Evolutionary conservation across 2,113 vertebrate genomes (phyloP), one percentile per base, ranked within the genome.

Genomic region (Heterocephalus glaber): DNA sequence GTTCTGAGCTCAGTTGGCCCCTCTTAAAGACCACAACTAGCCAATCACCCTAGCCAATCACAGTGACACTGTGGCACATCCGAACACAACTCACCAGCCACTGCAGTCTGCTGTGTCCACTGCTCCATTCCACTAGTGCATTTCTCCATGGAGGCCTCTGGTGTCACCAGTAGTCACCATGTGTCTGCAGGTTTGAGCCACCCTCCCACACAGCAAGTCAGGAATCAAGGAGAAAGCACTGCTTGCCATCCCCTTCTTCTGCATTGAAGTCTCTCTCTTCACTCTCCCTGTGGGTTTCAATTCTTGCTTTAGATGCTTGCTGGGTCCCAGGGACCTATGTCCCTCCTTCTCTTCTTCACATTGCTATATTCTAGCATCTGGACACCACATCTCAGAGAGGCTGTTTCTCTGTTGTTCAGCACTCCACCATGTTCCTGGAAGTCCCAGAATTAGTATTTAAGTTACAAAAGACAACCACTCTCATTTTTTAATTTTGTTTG

Each of bases 401-500:
- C 17, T 10, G 3, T 38, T 70, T 70, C 35, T 38, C 66, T 38
- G 33, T 19, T 70, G n/a, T 70, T 70, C 38, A 41, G 19, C 8
- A 70, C n/a, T 38, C 19, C 9, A 41, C 8, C 68, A 70, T 38
- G 20, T 70, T 70, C 38, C 68, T 41, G n/a, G 5, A 44, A 44
- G 38, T 44, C 11, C 70, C 68, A 87, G 19, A 92, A 68, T 96
- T 92, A 79, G 9, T 79, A 96, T 33, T 83, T 82, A 95, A 94
- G 72, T 83, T 79, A 60, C 47, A 79, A 95, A 61, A 65, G 14
- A 92, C 63, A 94, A 82, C 11, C 38, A 82, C 33, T 70, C 54
- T 41, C 19, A 56, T 49, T 89, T 90, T 89, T 14, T 41, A 24
- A 22, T 70, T 83, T 77, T 66, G 49, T 92, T 89, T 81, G 82